phyloP scores from a whole-genome alignment of 2,797 vertebrate genomes.

The Dendrocincla tyrannina region DNA sequence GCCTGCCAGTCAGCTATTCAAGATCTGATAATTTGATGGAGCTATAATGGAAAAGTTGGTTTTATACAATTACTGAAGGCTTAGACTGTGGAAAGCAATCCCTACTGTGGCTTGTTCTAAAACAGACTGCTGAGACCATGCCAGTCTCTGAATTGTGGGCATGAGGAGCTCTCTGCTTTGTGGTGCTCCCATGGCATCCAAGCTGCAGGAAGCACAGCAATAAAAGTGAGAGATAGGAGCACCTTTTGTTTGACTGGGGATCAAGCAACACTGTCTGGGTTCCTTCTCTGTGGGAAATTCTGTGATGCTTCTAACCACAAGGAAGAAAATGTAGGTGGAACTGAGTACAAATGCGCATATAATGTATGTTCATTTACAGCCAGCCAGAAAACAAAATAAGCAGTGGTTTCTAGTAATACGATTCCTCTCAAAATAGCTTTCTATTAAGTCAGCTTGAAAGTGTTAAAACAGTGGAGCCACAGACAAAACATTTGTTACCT shows the following conservation, averaged over 20 bases:
- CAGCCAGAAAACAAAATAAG: neutral
- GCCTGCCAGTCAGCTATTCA: neutral
- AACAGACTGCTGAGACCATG: neutral
- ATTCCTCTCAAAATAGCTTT: conserved; percentile 18
- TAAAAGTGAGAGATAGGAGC: neutral
- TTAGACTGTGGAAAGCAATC: neutral
- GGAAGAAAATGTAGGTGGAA: neutral
- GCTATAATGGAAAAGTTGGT: neutral
- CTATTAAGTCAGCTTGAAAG: neutral
- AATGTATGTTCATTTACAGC: neutral
- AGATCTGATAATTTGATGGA: neutral
- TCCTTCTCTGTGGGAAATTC: neutral
- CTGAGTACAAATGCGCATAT: neutral
- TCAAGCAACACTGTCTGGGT: neutral
- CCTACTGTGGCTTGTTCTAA: neutral
- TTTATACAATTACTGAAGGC: neutral
- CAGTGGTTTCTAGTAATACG: neutral
- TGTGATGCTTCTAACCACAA: neutral
- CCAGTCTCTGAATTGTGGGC: neutral
- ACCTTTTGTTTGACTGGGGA: neutral
- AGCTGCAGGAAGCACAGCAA: conserved; percentile 22
- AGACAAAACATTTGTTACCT: conserved; percentile 63
- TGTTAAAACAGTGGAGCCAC: conserved; percentile 34
- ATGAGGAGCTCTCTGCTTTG: neutral
- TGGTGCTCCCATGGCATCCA: neutral